A percentile compares a stretch with the other conserved stretches of the same genome.
phyloP scores from a whole-genome alignment of 64 coral and sea anemone species.

The Actinia tenebrosa region DNA sequence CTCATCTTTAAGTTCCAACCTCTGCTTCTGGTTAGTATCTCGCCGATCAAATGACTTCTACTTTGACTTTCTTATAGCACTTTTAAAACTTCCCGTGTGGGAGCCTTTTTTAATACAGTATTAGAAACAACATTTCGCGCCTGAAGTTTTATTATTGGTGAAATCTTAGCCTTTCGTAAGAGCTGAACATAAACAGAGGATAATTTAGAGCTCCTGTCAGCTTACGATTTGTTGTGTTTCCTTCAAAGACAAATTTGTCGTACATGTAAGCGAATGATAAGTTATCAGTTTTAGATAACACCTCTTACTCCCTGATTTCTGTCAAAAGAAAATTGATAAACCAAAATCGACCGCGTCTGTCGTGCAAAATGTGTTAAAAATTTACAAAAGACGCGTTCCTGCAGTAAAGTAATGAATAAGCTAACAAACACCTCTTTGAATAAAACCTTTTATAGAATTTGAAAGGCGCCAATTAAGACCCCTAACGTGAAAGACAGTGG shows the following conservation, averaged over 20 bases:
- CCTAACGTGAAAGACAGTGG: slow-evolving; percentile 6
- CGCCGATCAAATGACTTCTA: not conserved
- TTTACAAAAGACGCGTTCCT: not conserved
- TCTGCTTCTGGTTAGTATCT: too few relatives aligned
- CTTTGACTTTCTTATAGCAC: not conserved
- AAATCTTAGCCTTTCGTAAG: too few relatives aligned
- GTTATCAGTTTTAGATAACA: slow-evolving; percentile 9
- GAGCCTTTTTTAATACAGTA: not conserved
- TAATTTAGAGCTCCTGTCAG: too few relatives aligned
- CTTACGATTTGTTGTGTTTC: not conserved
- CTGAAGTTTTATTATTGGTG: not conserved
- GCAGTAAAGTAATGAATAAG: not conserved
- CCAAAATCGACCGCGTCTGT: not conserved
- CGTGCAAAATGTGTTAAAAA: not conserved
- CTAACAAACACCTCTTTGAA: not conserved
- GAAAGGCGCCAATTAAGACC: not conserved
- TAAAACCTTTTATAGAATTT: not conserved
- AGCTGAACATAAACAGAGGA: too few relatives aligned
- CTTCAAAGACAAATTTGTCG: not conserved
- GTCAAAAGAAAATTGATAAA: not conserved
- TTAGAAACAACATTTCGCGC: not conserved
- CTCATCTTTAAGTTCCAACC: not conserved
- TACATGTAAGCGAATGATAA: not conserved
- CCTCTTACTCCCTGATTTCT: not conserved
- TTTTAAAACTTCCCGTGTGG: not conserved